These are phyloP conservation scores for Brachionus asplanchnoidis DNA, from an alignment of 1,140 invertebrate genomes.

Conservation along the genomic window DNA sequence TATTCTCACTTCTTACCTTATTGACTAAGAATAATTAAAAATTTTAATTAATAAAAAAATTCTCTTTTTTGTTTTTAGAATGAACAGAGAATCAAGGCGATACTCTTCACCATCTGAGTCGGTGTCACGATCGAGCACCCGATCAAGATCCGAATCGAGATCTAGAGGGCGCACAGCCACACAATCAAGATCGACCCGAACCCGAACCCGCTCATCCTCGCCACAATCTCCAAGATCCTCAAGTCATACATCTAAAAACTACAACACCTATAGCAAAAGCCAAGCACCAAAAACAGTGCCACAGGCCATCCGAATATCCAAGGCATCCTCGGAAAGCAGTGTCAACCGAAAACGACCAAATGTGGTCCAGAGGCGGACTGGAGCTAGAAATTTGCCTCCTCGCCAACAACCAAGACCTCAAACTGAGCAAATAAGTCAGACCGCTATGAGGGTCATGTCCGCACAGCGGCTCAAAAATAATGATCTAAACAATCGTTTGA, in stretches of 20 bases:
- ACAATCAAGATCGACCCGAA: background rate
- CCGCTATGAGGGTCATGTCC: background rate
- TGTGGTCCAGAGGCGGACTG: background rate
- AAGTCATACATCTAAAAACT: background rate
- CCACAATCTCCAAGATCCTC: background rate
- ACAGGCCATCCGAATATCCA: background rate
- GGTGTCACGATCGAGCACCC: background rate
- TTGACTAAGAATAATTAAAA: conserved; percentile 1
- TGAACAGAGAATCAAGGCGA: background rate
- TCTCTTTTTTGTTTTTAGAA: background rate
- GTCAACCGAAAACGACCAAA: background rate
- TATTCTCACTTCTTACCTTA: background rate
- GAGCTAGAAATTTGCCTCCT: background rate
- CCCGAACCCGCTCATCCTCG: background rate
- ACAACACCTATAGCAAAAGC: background rate
- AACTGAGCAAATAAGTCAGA: conserved; percentile 9
- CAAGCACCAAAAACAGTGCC: background rate
- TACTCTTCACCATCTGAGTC: background rate
- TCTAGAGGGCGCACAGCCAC: background rate
- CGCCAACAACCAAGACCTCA: background rate
- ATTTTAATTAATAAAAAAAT: background rate
- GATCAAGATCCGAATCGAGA: background rate
- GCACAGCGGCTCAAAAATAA: conserved; percentile 35
- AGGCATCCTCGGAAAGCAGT: background rate
- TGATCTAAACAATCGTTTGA: conserved; percentile 4